Percentiles rank a stretch among this genome's conserved stretches.
Evolutionary conservation across 2,113 vertebrate species (phyloP).

Genomic region (Notiomystis cincta): DNA sequence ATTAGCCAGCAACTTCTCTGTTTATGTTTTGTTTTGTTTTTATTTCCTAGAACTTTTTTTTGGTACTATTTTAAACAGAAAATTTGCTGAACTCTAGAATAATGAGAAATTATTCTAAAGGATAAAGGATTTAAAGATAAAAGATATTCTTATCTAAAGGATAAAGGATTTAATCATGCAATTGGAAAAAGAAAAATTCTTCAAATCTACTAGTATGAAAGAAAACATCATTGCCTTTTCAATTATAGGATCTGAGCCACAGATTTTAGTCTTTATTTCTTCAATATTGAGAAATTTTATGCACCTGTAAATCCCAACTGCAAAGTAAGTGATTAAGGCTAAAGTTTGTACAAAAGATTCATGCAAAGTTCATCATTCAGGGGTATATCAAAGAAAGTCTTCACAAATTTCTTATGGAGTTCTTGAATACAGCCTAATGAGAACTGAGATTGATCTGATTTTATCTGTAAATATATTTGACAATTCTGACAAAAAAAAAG

Average conservation of each 20-base stretch:
- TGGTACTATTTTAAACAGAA: neutral
- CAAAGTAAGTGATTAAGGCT: neutral
- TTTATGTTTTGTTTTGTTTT: neutral
- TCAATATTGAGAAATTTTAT: neutral
- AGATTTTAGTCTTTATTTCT: neutral
- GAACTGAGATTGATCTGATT: neutral
- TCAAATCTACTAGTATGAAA: neutral
- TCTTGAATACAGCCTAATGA: neutral
- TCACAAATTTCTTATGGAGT: neutral
- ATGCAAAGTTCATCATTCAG: neutral
- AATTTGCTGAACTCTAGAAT: neutral
- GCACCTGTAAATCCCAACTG: neutral
- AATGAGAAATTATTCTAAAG: neutral
- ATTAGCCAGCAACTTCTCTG: neutral
- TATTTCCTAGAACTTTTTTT: neutral
- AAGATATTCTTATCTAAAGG: too few relatives aligned
- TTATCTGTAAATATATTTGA: neutral
- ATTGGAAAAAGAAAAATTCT: neutral
- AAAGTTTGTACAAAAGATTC: neutral
- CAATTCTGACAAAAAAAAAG: neutral
- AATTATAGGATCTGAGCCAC: neutral
- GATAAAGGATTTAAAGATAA: too few relatives aligned
- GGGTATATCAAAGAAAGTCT: neutral
- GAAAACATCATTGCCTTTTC: neutral
- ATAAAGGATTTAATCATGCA: neutral